Conservation (phyloP, 2,797 vertebrate genomes). For the Pygocentrus nattereri region DNA sequence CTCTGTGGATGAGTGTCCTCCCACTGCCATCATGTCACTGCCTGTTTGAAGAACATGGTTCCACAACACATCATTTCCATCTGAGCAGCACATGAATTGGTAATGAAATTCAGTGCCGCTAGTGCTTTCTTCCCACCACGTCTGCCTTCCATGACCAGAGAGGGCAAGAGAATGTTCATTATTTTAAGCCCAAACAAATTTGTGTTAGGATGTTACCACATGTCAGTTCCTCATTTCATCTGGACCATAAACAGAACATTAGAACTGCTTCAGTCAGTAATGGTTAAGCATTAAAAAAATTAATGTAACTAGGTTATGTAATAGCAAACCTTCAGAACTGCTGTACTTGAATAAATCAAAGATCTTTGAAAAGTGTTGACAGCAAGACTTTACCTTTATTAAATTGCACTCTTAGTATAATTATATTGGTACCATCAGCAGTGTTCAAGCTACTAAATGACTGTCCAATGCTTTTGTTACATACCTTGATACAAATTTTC, state of each 20-base stretch:
- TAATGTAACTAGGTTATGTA: neutral
- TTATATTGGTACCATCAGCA: neutral
- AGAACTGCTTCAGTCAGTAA: neutral
- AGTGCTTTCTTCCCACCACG: conserved; percentile 43
- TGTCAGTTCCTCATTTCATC: conserved; percentile 33
- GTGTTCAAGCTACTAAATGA: neutral
- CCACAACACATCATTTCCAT: conserved; percentile 39
- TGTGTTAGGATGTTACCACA: conserved; percentile 24
- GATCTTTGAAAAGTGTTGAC: neutral
- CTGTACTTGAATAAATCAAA: neutral
- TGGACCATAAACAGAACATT: neutral
- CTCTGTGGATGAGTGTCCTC: conserved; percentile 36
- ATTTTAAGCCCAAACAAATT: conserved; percentile 36
- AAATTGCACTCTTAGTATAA: neutral
- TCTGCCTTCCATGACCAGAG: conserved; percentile 37
- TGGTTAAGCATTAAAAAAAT: neutral
- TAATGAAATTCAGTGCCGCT: conserved; percentile 51
- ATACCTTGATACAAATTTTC: neutral
- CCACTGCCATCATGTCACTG: conserved; percentile 35
- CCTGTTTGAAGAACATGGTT: conserved; percentile 46
- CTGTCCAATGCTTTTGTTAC: neutral
- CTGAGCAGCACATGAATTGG: conserved; percentile 55
- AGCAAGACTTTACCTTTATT: neutral
- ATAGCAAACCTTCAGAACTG: neutral
- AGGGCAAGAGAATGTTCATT: conserved; percentile 26